Conservation (phyloP, 2,113 vertebrate species). For the Dasyornis broadbenti region DNA sequence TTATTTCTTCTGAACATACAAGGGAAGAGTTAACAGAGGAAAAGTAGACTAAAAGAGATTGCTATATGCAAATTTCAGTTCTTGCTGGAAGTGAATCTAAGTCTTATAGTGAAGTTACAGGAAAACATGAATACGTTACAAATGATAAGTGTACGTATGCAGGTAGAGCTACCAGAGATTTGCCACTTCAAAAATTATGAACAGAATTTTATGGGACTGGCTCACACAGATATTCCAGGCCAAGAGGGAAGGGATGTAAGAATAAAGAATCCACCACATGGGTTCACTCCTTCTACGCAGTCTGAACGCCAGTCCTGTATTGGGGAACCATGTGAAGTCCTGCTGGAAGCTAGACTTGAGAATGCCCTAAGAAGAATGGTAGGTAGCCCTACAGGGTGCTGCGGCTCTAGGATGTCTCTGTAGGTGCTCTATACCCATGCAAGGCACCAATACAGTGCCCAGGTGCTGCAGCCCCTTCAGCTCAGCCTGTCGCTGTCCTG, state of each 20-base stretch:
- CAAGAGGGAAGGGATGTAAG: neutral
- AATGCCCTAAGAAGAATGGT: neutral
- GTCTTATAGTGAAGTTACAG: neutral
- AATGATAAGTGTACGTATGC: neutral
- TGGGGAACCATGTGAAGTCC: neutral
- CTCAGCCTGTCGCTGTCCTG: neutral
- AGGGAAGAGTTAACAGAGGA: neutral
- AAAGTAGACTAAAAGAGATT: neutral
- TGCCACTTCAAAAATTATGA: neutral
- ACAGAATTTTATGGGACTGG: neutral
- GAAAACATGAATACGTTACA: neutral
- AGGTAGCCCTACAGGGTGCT: neutral
- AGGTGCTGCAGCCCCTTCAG: neutral
- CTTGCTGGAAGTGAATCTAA: neutral
- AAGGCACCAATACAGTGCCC: accelerated
- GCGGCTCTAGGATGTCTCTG: neutral
- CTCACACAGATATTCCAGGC: neutral
- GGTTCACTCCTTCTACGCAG: accelerated
- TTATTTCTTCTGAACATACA: neutral
- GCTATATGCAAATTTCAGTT: neutral
- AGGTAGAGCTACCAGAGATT: neutral
- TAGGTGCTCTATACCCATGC: neutral
- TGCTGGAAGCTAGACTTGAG: neutral
- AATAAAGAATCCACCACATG: neutral
- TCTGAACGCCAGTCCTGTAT: neutral